Evolutionary conservation across 2,888 invertebrate genomes (phyloP).

Genomic region (Pasiphila rectangulata): DNA sequence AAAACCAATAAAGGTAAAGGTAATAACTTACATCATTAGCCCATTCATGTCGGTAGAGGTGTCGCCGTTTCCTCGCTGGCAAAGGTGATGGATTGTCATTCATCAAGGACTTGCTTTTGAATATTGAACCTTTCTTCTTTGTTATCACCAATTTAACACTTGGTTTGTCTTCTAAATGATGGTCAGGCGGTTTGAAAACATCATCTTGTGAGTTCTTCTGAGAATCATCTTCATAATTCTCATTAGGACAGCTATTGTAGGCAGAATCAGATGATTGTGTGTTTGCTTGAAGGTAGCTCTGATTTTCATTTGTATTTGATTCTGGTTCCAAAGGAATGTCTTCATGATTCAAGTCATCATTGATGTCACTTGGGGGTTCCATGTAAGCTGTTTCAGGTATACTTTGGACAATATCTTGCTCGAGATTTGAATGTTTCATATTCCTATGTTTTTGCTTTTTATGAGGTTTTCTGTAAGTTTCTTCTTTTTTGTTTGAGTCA

Average conservation of each 20-base stretch:
- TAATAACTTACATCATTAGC: slow-evolving; percentile 84
- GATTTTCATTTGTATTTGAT: slow-evolving; percentile 51
- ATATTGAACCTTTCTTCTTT: slow-evolving; percentile 93
- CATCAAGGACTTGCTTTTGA: slow-evolving; percentile 89
- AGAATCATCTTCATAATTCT: slow-evolving; percentile 66
- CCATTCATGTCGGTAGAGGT: slow-evolving; percentile 94
- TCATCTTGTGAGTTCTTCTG: slow-evolving; percentile 64
- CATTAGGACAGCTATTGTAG: slow-evolving; percentile 73
- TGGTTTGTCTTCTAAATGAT: slow-evolving; percentile 71
- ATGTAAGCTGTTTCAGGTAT: slow-evolving; percentile 32
- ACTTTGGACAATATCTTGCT: slow-evolving; percentile 37
- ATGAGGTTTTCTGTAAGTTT: slow-evolving; percentile 51
- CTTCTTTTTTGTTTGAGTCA: slow-evolving; percentile 52
- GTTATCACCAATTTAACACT: slow-evolving; percentile 86
- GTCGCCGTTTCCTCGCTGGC: slow-evolving; percentile 86
- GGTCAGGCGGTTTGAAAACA: slow-evolving; percentile 73
- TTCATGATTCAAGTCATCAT: slow-evolving; percentile 42
- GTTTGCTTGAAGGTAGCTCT: slow-evolving; percentile 52
- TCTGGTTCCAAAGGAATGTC: slow-evolving; percentile 40
- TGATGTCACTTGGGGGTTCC: slow-evolving; percentile 22
- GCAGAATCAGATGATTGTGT: slow-evolving; percentile 69
- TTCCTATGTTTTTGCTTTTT: slow-evolving; percentile 62
- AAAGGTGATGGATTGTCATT: slow-evolving; percentile 81
- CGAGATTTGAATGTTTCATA: slow-evolving; percentile 55
- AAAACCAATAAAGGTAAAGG: background rate